These are phyloP conservation scores for Boloria selene DNA, from an alignment of 2,888 invertebrate species.

Conservation along the genomic window DNA sequence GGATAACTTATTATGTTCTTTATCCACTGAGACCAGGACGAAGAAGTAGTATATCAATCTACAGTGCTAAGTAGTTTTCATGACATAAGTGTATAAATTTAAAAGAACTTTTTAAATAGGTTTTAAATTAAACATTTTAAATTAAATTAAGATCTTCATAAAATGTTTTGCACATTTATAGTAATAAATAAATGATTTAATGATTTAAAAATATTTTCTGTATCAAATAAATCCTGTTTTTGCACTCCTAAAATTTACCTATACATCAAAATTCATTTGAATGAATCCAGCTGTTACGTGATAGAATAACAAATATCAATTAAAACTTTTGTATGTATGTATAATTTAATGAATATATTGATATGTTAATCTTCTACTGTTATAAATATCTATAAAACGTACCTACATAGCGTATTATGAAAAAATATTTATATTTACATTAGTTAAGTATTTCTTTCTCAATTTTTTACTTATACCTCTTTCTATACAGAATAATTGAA, in stretches of 20 bases:
- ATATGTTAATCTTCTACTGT: neutral
- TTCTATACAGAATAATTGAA: no score
- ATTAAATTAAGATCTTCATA: no score
- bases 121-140: no score
- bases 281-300: conserved; percentile 7
- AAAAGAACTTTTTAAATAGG: no score
- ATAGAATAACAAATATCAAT: conserved; percentile 23
- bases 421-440: no score
- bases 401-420: no score
- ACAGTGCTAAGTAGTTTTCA: conserved; percentile 6
- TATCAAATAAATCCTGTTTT: neutral
- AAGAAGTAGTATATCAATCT: conserved; percentile 12
- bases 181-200: no score
- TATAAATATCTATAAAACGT: neutral
- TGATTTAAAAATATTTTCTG: neutral
- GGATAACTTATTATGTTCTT: conserved; percentile 20
- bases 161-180: no score
- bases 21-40: conserved; percentile 14
- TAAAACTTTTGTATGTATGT: conserved; percentile 8
- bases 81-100: neutral
- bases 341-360: conserved; percentile 11
- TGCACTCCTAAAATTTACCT: conserved; percentile 13
- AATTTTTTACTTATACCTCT: no score
- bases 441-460: no score
- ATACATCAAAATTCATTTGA: conserved; percentile 5